Percentiles rank a stretch among this genome's conserved stretches.
phyloP scores from a whole-genome alignment of 2,113 vertebrate genomes.

The Rallus limicola region DNA sequence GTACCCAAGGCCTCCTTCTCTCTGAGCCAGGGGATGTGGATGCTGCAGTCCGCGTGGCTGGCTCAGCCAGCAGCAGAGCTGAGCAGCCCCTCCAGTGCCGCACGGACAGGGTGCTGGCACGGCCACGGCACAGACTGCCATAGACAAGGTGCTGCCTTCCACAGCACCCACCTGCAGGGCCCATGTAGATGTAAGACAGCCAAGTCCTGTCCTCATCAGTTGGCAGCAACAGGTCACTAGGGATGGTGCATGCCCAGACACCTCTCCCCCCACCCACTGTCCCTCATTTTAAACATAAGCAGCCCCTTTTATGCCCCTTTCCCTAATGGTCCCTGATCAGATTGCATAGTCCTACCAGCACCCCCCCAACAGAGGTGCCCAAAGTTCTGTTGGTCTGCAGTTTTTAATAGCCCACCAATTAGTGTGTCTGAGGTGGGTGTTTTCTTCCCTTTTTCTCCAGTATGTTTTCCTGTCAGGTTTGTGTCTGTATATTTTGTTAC shows the following conservation, averaged over 20 bases:
- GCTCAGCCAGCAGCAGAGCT: background rate
- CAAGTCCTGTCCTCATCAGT: accelerated
- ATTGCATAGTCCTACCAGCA: background rate
- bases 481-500: background rate
- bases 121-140: background rate
- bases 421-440: background rate
- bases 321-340: background rate
- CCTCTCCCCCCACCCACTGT: too few species aligned
- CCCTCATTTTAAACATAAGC: accelerated
- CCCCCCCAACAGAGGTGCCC: background rate
- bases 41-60: background rate
- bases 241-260: background rate
- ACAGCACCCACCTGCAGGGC: background rate
- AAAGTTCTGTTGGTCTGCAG: background rate
- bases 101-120: background rate
- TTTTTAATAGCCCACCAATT: background rate
- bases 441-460: background rate
- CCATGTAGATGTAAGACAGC: background rate
- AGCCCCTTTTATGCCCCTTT: background rate
- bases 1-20: background rate
- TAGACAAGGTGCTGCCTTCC: background rate
- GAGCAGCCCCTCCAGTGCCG: background rate
- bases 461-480: background rate
- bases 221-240: background rate
- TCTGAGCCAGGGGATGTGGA: background rate